Conservation (phyloP, 2,113 vertebrate species). For the Montifringilla adamsi region DNA sequence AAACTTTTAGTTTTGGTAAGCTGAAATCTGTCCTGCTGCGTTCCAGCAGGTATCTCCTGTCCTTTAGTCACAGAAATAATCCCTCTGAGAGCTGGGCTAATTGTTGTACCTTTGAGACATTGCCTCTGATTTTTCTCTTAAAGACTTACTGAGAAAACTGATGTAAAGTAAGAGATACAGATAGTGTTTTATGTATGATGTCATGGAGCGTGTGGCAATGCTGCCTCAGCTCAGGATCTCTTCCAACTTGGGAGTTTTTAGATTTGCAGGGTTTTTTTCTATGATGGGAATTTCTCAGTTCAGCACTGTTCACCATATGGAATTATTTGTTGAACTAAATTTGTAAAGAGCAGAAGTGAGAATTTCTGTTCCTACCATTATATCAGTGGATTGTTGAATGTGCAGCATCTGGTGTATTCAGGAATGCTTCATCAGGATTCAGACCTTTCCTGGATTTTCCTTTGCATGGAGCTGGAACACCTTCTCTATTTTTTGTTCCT, state of each 20-base stretch:
- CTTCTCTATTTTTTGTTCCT: not conserved
- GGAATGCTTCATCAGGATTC: not conserved
- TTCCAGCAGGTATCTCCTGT: not conserved
- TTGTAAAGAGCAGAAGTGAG: not conserved
- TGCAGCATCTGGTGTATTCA: not conserved
- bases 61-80: not conserved
- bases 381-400: not conserved
- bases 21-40: accelerated
- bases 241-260: not conserved
- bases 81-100: not conserved
- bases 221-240: not conserved
- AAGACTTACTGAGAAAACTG: not conserved
- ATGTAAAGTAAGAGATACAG: not conserved
- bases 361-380: not conserved
- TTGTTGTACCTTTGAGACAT: not conserved
- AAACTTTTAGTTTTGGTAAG: not conserved
- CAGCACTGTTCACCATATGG: not conserved
- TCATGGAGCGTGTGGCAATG: accelerated
- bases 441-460: not conserved
- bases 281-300: not conserved
- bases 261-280: not conserved
- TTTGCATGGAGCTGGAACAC: not conserved
- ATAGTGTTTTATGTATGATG: accelerated
- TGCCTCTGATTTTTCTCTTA: not conserved
- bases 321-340: not conserved